These are phyloP conservation scores for Heliconius melpomene DNA, from an alignment of 1,140 invertebrate genomes.

Conservation along the genomic window DNA sequence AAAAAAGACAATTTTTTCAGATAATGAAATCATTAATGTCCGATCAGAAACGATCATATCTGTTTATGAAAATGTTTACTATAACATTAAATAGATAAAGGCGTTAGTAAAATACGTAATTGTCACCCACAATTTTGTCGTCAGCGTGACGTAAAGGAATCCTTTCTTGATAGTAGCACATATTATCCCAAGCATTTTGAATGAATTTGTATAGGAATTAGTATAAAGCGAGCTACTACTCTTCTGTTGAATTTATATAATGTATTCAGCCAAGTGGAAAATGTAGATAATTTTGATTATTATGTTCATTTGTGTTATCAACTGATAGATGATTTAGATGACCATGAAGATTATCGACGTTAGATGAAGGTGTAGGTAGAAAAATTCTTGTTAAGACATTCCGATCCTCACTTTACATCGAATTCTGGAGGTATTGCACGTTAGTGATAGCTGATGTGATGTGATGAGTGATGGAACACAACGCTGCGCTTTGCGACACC, in stretches of 20 bases:
- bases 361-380: too few species aligned
- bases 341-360: too few species aligned
- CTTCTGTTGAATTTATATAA: not conserved
- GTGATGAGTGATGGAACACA: too few species aligned
- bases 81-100: not conserved
- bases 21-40: not conserved
- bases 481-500: too few species aligned
- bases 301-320: too few species aligned
- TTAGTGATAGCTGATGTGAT: too few species aligned
- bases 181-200: constrained; percentile 18
- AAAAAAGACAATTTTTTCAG: too few species aligned
- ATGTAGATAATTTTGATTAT: not conserved
- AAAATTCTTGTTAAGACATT: too few species aligned
- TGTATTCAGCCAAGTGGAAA: not conserved
- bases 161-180: constrained; percentile 20
- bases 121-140: constrained; percentile 16
- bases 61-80: not conserved
- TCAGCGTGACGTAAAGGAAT: constrained; percentile 24
- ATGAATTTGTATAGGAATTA: not conserved
- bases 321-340: too few species aligned
- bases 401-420: too few species aligned
- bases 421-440: too few species aligned
- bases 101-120: constrained; percentile 10
- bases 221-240: not conserved
- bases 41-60: not conserved